Conservation (phyloP, 2,113 vertebrate genomes). For the Melanostigma gelatinosum region DNA sequence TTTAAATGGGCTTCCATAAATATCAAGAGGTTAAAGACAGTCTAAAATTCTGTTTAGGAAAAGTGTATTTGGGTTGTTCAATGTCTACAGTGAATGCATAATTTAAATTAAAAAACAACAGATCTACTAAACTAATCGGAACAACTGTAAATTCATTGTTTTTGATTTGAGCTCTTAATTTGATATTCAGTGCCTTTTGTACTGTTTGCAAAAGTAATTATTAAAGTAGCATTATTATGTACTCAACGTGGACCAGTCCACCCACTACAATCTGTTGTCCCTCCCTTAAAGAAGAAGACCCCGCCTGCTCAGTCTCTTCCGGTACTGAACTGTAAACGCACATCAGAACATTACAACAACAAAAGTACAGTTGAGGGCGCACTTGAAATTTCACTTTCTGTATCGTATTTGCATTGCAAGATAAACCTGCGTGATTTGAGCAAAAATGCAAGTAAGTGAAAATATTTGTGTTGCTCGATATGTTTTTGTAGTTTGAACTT, state of each 20-base stretch:
- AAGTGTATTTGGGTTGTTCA: not conserved
- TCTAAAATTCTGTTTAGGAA: not conserved
- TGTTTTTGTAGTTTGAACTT: not conserved
- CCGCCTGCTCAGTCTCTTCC: slow-evolving; percentile 17
- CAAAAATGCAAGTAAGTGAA: slow-evolving; percentile 64
- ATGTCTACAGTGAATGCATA: not conserved
- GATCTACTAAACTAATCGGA: not conserved
- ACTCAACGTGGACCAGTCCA: not conserved
- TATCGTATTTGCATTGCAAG: not conserved
- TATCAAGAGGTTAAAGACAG: not conserved
- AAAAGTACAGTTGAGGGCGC: not conserved
- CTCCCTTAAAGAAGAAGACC: not conserved
- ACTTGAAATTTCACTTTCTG: not conserved
- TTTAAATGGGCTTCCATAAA: no score
- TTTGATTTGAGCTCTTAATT: not conserved
- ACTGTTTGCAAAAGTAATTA: not conserved
- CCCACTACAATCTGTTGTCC: not conserved
- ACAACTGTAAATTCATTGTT: not conserved
- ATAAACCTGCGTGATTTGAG: not conserved
- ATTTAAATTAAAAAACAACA: not conserved
- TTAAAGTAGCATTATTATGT: not conserved
- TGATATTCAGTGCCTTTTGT: not conserved
- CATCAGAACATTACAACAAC: not conserved
- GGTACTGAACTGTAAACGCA: not conserved
- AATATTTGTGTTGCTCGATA: accelerated